phyloP scores from a whole-genome alignment of 1,140 invertebrate genomes.

The silkworm (Bombyx mori) region DNA sequence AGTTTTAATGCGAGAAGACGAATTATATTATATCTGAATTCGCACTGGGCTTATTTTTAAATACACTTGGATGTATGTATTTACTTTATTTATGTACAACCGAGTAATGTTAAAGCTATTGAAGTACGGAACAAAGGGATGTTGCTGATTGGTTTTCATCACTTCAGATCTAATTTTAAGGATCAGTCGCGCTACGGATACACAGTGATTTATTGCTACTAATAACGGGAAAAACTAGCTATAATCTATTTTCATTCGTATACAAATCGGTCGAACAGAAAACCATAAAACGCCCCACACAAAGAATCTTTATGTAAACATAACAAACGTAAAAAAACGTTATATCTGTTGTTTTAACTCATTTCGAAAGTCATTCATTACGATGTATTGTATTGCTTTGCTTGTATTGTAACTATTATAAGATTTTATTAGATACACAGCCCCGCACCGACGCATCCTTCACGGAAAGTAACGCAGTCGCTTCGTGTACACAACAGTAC shows the following conservation, averaged over 20 bases:
- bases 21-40: no score
- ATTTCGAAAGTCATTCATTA: constrained; percentile 66
- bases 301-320: constrained; percentile 72
- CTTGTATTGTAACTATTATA: constrained; percentile 49
- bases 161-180: constrained; percentile 54
- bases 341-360: constrained; percentile 70
- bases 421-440: constrained; percentile 34
- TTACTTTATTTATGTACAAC: not conserved
- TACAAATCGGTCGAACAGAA: constrained; percentile 69
- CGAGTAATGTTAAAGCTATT: not conserved
- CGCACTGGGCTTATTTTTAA: no score
- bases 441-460: constrained; percentile 8
- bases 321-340: constrained; percentile 64
- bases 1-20: no score
- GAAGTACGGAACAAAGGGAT: no score
- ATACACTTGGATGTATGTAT: no score
- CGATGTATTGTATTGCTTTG: constrained; percentile 39
- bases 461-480: not conserved
- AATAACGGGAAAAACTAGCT: constrained; percentile 69
- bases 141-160: constrained; percentile 26
- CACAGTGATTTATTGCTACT: constrained; percentile 64
- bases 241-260: constrained; percentile 70
- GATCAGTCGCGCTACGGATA: constrained; percentile 52
- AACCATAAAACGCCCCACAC: constrained; percentile 69
- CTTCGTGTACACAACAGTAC: constrained; percentile 5